These are phyloP conservation scores for Tetheella fluctuosa DNA, from an alignment of 2,888 invertebrate species.

Conservation along the genomic window DNA sequence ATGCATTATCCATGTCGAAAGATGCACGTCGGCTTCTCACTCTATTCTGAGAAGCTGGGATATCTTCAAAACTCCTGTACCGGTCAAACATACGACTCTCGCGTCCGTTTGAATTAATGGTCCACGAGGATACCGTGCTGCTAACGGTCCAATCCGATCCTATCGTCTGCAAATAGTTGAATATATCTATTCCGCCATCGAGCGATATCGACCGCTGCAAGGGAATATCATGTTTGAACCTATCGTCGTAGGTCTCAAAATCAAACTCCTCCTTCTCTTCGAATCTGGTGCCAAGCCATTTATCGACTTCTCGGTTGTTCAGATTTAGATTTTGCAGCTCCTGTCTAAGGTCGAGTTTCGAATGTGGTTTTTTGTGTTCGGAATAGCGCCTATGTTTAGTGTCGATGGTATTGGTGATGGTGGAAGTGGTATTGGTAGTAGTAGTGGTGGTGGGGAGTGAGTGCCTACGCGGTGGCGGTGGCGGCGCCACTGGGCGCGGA, in stretches of 20 bases:
- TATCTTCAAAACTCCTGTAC: constrained; percentile 73
- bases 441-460: constrained; percentile 48
- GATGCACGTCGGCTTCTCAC: constrained; percentile 76
- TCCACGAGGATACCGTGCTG: constrained; percentile 63
- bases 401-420: constrained; percentile 15
- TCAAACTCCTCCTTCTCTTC: constrained; percentile 51
- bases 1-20: constrained; percentile 49
- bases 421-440: constrained; percentile 21
- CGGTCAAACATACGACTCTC: constrained; percentile 46
- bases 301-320: constrained; percentile 59
- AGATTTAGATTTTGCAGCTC: constrained; percentile 66
- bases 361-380: constrained; percentile 47
- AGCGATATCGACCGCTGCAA: constrained; percentile 70
- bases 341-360: constrained; percentile 66
- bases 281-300: constrained; percentile 68
- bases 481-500: constrained; percentile 79
- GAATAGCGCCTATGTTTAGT: constrained; percentile 47
- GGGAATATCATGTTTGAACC: constrained; percentile 64
- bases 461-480: constrained; percentile 74
- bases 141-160: constrained; percentile 59
- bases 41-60: constrained; percentile 66
- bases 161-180: constrained; percentile 63
- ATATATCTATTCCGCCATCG: constrained; percentile 69
- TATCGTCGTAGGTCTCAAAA: constrained; percentile 39
- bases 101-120: constrained; percentile 55